Evolutionary conservation across 2,797 vertebrate genomes (phyloP), one percentile per base, ranked within the genome.

Genomic region (Cygnus olor): DNA sequence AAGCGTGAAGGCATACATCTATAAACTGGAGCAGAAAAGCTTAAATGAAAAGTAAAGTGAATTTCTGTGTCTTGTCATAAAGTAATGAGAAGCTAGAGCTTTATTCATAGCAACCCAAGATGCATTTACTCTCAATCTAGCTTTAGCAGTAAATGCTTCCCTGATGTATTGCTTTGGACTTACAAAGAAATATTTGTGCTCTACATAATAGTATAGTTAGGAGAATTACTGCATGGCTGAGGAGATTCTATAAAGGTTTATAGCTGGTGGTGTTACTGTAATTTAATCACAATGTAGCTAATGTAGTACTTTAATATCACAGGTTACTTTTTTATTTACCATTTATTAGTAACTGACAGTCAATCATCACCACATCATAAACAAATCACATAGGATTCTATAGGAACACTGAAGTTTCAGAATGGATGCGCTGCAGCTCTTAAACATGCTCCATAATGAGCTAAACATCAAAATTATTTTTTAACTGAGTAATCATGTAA

Each of bases 31-130:
- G 98, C 97, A 97, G 97, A 98, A 97, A 97, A 97, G 96, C 98
- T 95, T 98, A 98, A 98, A 98, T 98, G 98, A 98, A 98, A 98
- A 98, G 98, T 98, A 98, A 98, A 99, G 98, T 98, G 98, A 98
- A 98, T 98, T 98, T 98, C 98, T 99, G 98, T 98, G 98, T 98
- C 98, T 98, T 98, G 98, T 99, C 98, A 98, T 97, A 97, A 98
- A 97, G 97, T 98, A 98, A 98, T 98, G 98, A 98, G 98, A 98
- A 98, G 97, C 98, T 98, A 98, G 98, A 97, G 98, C 98, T 98
- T 98, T 98, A 98, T 98, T 98, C 98, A 98, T 98, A 96, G 97
- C 96, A 93, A 96, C 96, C 97, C 97, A 97, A 97, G 97, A 98
- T 98, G 98, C 97, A 97, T 98, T 98, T 97, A 97, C 98, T 98